Evolutionary conservation across 2,888 invertebrate genomes (phyloP), one percentile per base, ranked within the genome.

Genomic region (Vanessa cardui): DNA sequence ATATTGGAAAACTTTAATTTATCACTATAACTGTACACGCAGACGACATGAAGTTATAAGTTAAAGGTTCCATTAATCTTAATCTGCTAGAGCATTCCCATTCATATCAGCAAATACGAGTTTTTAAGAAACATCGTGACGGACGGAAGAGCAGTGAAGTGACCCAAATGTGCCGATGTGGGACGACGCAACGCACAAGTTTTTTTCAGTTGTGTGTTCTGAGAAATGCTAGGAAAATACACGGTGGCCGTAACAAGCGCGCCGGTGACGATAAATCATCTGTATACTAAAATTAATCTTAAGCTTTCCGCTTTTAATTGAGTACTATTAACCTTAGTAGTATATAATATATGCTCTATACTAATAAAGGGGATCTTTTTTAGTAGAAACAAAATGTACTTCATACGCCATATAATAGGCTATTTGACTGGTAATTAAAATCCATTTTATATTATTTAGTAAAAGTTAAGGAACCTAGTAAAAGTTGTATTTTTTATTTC

Each of bases 201-300:
- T 70, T 65, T 26, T 59, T 70, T 67, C 70, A 62, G 68, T 62
- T 60, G 54, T 65, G 31, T 39, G 50, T 71, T 71, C 68, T 60
- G 21, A 66, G 71, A 71, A 71, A 66, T 8, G 59, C 52, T 62
- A 66, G 62, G 58, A 69, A 64, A 67, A 60, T 60, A 44, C 58
- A n/a, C 46, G 56, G 68, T n/a, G 44, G 56, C 64, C 9, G 26
- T 26, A 49, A 52, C 15, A 46, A 39, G 47, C 39, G 12, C 33
- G 26, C 54, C 44, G 54, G 46, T 58, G 44, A 39, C 52, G 44
- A 66, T 74, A 70, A 69, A 71, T 68, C 70, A 68, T 60, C 58
- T 39, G 44, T 61, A 68, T 71, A 69, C 62, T 66, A 63, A 69
- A 72, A 66, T 68, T 18, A 26, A 68, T 71, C 70, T 70, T 56